Evolutionary conservation across 2,797 vertebrate genomes (phyloP).

Genomic region (Syndactyla subalaris): DNA sequence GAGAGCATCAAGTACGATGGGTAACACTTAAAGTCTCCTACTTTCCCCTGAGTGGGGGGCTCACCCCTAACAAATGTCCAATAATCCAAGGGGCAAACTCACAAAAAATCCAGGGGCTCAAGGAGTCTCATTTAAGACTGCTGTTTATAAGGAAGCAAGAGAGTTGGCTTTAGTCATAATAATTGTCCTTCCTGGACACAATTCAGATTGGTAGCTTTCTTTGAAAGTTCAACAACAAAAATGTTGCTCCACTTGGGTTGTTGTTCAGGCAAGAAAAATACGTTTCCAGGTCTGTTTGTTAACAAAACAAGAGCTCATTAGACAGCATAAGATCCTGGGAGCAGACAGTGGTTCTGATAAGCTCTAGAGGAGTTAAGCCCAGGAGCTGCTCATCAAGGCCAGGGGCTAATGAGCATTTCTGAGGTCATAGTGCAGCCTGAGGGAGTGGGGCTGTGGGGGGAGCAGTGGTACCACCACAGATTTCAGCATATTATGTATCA

Average conservation of each 20-base stretch:
- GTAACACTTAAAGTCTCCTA: not conserved
- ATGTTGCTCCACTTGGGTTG: not conserved
- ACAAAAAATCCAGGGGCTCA: not conserved
- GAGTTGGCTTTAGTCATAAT: not conserved
- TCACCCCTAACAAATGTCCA: not conserved
- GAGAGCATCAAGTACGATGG: not conserved
- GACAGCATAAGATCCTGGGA: not conserved
- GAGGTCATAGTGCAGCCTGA: not conserved
- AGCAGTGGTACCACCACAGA: not conserved
- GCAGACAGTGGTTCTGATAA: not conserved
- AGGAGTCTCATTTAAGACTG: not conserved
- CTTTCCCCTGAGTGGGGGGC: not conserved
- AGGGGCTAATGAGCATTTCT: not conserved
- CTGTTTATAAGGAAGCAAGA: rapidly evolving
- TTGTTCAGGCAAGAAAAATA: not conserved
- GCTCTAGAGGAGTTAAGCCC: not conserved
- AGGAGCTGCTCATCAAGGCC: not conserved
- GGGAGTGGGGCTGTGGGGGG: not conserved
- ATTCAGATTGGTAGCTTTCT: not conserved
- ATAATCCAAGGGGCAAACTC: not conserved
- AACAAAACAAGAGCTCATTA: not conserved
- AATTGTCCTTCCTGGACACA: not conserved
- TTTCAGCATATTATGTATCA: not conserved
- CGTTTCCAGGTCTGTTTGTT: not conserved
- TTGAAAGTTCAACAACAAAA: rapidly evolving